These are phyloP conservation scores for Nyctalus aviator DNA, from an alignment of 2,797 vertebrate species.

Conservation along the genomic window DNA sequence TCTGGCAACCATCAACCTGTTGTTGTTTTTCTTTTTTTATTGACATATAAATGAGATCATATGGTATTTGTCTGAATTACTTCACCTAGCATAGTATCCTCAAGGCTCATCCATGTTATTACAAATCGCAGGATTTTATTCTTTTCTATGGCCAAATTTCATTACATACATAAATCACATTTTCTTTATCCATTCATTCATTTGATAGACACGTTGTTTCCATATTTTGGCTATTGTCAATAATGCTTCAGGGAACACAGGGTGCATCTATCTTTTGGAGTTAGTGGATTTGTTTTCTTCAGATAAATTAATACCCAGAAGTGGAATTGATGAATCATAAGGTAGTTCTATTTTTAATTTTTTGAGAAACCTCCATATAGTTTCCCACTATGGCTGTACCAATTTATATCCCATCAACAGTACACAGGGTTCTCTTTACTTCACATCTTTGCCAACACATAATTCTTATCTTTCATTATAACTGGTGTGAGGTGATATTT, in stretches of 20 bases:
- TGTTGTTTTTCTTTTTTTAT: not conserved
- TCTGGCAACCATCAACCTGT: not conserved
- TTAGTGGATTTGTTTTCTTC: conserved; percentile 3
- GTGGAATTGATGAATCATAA: not conserved
- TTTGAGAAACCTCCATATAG: not conserved
- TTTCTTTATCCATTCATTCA: not conserved
- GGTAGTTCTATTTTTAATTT: not conserved
- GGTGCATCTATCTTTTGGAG: not conserved
- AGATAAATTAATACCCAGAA: not conserved
- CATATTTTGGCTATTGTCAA: not conserved
- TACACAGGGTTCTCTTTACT: not conserved
- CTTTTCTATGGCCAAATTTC: not conserved
- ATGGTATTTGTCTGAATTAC: not conserved
- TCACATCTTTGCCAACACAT: not conserved
- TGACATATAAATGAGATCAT: not conserved
- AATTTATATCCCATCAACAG: not conserved
- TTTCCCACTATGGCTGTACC: not conserved
- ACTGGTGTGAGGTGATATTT: not conserved
- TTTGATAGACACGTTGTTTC: not conserved
- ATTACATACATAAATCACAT: not conserved
- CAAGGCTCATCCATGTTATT: not conserved
- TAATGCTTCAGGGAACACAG: not conserved
- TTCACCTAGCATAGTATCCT: not conserved
- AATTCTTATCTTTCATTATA: not conserved
- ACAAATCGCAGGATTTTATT: not conserved